A percentile compares a stretch with the other conserved stretches of the same genome.
Conservation (phyloP, 2,888 invertebrate genomes). For the Lasioglossum figueresi region DNA sequence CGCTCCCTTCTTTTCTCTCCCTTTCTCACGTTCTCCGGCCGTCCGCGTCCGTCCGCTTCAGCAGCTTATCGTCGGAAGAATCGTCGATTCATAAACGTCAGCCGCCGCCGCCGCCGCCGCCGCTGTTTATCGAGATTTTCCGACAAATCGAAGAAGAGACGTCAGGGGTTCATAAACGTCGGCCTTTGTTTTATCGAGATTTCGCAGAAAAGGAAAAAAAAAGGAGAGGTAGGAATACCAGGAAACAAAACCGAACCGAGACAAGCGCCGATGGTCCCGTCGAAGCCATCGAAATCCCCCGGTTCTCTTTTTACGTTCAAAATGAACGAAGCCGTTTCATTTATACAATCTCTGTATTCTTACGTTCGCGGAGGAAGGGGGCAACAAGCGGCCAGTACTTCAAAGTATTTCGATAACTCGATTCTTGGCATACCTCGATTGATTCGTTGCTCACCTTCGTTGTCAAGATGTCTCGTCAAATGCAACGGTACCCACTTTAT, state of each 20-base stretch:
- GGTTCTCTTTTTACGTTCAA: background rate
- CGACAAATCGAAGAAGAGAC: conserved; percentile 4
- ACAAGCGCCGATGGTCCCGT: background rate
- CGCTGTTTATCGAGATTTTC: conserved; percentile 13
- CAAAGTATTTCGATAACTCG: background rate
- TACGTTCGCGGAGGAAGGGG: too few species aligned
- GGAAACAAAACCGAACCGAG: background rate
- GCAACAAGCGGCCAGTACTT: background rate
- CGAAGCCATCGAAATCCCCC: background rate
- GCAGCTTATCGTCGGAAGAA: conserved; percentile 14
- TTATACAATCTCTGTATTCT: background rate
- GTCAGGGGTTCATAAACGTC: background rate
- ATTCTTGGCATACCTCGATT: background rate
- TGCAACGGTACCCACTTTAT: background rate
- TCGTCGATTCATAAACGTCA: conserved; percentile 40
- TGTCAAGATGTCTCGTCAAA: background rate
- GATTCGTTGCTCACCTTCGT: background rate
- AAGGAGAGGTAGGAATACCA: background rate
- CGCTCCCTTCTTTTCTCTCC: background rate
- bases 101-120: background rate
- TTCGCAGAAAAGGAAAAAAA: background rate
- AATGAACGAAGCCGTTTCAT: background rate
- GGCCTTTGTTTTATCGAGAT: conserved; percentile 15
- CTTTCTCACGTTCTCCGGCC: conserved; percentile 19
- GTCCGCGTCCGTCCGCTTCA: background rate